These are phyloP conservation scores for Cordilura impudica DNA, from an alignment of 2,888 invertebrate species.

Conservation along the genomic window DNA sequence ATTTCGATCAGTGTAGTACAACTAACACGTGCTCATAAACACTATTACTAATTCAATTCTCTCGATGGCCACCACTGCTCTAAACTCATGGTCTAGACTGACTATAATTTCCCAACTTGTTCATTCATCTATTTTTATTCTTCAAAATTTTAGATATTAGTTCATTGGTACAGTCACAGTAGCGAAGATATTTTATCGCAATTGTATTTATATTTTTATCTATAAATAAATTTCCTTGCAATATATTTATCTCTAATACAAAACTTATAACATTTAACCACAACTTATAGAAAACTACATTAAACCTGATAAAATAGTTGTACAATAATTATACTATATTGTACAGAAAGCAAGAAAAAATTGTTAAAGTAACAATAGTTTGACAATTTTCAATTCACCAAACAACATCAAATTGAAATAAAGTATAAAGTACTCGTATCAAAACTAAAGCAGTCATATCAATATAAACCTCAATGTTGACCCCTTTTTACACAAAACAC, in stretches of 20 bases:
- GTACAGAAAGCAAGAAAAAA: conserved; percentile 6
- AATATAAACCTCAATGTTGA: conserved; percentile 42
- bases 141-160: too few species aligned
- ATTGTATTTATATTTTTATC: not conserved
- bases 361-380: too few species aligned
- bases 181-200: too few species aligned
- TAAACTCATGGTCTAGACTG: too few species aligned
- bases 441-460: conserved; percentile 30
- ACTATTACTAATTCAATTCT: too few species aligned
- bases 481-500: conserved; percentile 26
- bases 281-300: conserved; percentile 14
- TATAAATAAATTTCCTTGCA: conserved; percentile 26
- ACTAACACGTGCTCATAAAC: too few species aligned
- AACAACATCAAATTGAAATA: not conserved
- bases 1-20: too few species aligned
- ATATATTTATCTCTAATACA: conserved; percentile 31
- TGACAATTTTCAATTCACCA: not conserved
- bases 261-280: conserved; percentile 29
- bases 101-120: too few species aligned
- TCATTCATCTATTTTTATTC: too few species aligned
- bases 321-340: conserved; percentile 38
- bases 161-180: too few species aligned
- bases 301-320: conserved; percentile 48
- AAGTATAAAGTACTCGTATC: conserved; percentile 4
- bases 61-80: too few species aligned